Evolutionary conservation across 2,113 vertebrate species (phyloP).

Genomic region (human): GRCh38 chr17:57980001-57980500

Average conservation of each 20-base stretch:
- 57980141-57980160: conserved; percentile 37
- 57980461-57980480: not conserved
- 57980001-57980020: conserved; percentile 31
- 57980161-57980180: conserved; percentile 30
- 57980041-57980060: not conserved
- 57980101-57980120: conserved; percentile 43
- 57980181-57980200: not conserved
- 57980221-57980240: not conserved
- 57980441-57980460: not conserved
- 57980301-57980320: conserved; percentile 17
- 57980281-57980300: conserved; percentile 50
- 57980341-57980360: conserved; percentile 32
- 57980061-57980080: conserved; percentile 24
- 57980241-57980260: conserved; percentile 31
- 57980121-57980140: conserved; percentile 27
- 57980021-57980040: not conserved
- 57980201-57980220: conserved; percentile 37
- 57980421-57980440: not conserved
- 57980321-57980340: not conserved
- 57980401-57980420: not conserved
- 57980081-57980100: conserved; percentile 42
- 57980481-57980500: not conserved
- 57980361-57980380: not conserved
- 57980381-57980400: conserved; percentile 38
- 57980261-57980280: not conserved